phyloP scores from a whole-genome alignment of 1,140 invertebrate genomes.

The Leptinotarsa lineolata region DNA sequence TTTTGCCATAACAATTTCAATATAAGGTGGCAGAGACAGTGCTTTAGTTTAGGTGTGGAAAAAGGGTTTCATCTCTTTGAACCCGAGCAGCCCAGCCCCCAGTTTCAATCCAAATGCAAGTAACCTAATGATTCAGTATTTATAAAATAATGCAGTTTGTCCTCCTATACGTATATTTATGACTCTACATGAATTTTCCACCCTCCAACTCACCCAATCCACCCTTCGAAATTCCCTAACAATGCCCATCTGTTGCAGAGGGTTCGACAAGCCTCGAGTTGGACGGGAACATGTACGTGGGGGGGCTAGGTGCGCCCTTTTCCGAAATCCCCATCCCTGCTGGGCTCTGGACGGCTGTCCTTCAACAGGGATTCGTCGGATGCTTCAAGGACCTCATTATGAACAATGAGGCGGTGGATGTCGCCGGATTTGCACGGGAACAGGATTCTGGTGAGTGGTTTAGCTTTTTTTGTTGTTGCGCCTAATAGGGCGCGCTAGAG shows the following conservation, averaged over 20 bases:
- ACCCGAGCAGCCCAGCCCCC: too few relatives aligned
- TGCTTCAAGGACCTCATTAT: conserved; percentile 92
- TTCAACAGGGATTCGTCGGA: conserved; percentile 91
- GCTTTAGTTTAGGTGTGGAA: too few relatives aligned
- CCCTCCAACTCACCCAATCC: too few relatives aligned
- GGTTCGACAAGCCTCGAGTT: conserved; percentile 86
- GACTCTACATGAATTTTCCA: too few relatives aligned
- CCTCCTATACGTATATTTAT: too few relatives aligned
- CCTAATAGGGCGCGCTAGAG: too few relatives aligned
- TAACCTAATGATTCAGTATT: too few relatives aligned
- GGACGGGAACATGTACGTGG: conserved; percentile 87
- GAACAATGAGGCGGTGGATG: conserved; percentile 90
- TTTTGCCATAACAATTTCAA: too few relatives aligned
- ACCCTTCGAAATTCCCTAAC: not conserved
- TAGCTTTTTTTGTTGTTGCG: not conserved
- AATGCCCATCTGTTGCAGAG: conserved; percentile 60
- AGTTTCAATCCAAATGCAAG: too few relatives aligned
- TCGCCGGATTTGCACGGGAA: conserved; percentile 84
- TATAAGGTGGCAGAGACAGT: too few relatives aligned
- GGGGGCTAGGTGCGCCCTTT: conserved; percentile 79
- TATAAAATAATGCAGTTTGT: too few relatives aligned
- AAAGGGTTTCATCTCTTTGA: too few relatives aligned
- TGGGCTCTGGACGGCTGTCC: conserved; percentile 87
- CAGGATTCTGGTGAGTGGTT: conserved; percentile 81
- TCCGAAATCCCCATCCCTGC: conserved; percentile 76